Percentiles rank a stretch among this genome's conserved stretches.
phyloP scores from a whole-genome alignment of 2,888 invertebrate genomes.

The Ophion ellenae region DNA sequence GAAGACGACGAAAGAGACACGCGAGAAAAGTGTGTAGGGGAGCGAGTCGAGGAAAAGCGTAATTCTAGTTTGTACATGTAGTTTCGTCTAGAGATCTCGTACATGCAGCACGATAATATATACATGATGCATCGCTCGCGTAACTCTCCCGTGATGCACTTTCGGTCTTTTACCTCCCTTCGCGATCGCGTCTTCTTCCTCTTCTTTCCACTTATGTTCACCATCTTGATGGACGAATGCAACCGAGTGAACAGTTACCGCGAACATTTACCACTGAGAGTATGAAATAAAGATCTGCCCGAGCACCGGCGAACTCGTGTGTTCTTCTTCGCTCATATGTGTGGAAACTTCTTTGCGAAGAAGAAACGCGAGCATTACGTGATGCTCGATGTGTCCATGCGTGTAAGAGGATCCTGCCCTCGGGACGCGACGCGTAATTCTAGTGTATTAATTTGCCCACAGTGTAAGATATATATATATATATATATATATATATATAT shows the following conservation, averaged over 20 bases:
- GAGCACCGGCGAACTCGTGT: slow-evolving; percentile 1
- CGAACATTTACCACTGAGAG: slow-evolving; percentile 6
- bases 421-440: slow-evolving; percentile 77
- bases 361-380: slow-evolving; percentile 61
- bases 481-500: slow-evolving; percentile 30
- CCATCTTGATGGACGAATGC: slow-evolving; percentile 39
- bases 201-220: slow-evolving; percentile 2
- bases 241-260: slow-evolving; percentile 45
- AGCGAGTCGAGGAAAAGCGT: slow-evolving; percentile 63
- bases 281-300: slow-evolving; percentile 51
- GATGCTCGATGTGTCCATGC: slow-evolving; percentile 68
- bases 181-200: slow-evolving; percentile 8
- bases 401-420: slow-evolving; percentile 73
- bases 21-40: slow-evolving; percentile 41
- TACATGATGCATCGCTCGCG: slow-evolving; percentile 41
- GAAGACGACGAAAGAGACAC: slow-evolving; percentile 34
- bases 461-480: neutral
- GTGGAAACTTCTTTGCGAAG: slow-evolving; percentile 24
- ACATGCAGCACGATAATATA: slow-evolving; percentile 13
- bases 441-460: slow-evolving; percentile 72
- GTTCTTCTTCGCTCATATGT: slow-evolving; percentile 12
- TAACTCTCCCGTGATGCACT: slow-evolving; percentile 48
- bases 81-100: slow-evolving; percentile 28
- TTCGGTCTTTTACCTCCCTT: slow-evolving; percentile 31
- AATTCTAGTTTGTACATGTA: slow-evolving; percentile 58